Evolutionary conservation across 23 tunicate genomes (phyloP), one percentile per base, ranked within the genome.

Genomic region (Phallusia fumigata): DNA sequence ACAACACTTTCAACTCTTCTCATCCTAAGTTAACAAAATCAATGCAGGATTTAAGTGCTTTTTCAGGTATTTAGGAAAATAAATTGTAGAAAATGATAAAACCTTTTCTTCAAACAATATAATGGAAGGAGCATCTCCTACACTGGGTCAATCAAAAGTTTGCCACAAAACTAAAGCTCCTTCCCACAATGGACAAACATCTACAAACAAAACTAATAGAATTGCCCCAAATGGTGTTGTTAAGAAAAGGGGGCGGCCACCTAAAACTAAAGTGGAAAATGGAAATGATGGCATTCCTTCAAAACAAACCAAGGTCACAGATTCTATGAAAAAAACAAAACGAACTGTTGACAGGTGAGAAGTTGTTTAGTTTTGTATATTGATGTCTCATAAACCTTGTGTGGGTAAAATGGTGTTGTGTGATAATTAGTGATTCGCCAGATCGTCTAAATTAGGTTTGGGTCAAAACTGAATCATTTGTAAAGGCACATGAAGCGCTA

Each of bases 291-390:
- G 30, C 0, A 76, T 79, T 15, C 91, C 91, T 33, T 64, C 79
- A 33, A 91, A 91, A 76, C 97, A 91, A 83, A 83, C 77, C 44
- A 91, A 91, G 84, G 79, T 87, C 12, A 91, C 91, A 19, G 97
- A 91, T 76, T 82, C 91, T 18, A 82, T 87, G 85, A 91, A 87
- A 80, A 91, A 91, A 83, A 75, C 86, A 26, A 91, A 84, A 78
- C 76, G 88, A 87, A 86, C 84, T 26, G 74, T 87, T 0, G 79
- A 91, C 78, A 83, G 97, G 97, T 87, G 64, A 22, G 28, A 8
- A 1, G 69, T 58, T 58, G 47, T 35, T 22, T n/a, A 40, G 19
- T 18, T 22, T n/a, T 52, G 58, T 2, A 58, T 26, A n/a, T 3
- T 10, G 5, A 10, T 40, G 47, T 40, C 47, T 10, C 47, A 40